A percentile compares a stretch with the other conserved stretches of the same genome.
Conservation (phyloP, 2,113 vertebrate species). For the Orientallactaga bullata region DNA sequence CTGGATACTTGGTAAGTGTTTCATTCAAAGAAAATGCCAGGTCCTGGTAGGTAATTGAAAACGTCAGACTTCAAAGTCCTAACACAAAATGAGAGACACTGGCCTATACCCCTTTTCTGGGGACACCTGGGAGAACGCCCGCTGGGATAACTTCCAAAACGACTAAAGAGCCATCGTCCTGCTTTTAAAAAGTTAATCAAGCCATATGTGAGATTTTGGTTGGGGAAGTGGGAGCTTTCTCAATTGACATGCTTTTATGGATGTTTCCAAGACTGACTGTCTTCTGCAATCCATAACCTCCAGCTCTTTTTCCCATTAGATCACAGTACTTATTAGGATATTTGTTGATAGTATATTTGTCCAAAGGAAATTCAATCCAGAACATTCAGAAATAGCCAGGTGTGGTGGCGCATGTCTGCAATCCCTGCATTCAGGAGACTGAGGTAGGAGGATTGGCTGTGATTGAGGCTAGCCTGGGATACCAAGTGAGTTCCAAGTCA, state of each 20-base stretch:
- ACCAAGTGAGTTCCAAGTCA: too few species aligned
- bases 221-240: neutral
- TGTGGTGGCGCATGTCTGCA: too few species aligned
- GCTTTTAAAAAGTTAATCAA: slow-evolving; percentile 60
- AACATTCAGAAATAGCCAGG: slow-evolving; percentile 24
- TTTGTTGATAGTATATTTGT: slow-evolving; percentile 17
- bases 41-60: slow-evolving; percentile 62
- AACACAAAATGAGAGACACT: slow-evolving; percentile 26
- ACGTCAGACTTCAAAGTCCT: slow-evolving; percentile 36
- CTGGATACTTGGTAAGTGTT: slow-evolving; percentile 50
- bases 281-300: neutral
- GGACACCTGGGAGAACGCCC: slow-evolving; percentile 14
- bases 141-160: slow-evolving; percentile 28
- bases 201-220: neutral
- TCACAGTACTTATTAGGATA: slow-evolving; percentile 1
- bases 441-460: too few species aligned
- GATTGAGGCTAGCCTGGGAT: too few species aligned
- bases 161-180: neutral
- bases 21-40: slow-evolving; percentile 61
- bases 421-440: too few species aligned
- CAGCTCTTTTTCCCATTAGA: neutral
- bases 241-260: slow-evolving; percentile 41
- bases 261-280: neutral
- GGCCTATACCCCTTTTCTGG: slow-evolving; percentile 32
- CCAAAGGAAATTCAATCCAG: neutral